Percentiles rank a stretch among this genome's conserved stretches.
Conservation (phyloP, 2,797 vertebrate genomes). For the Dendrocincla fuliginosa region DNA sequence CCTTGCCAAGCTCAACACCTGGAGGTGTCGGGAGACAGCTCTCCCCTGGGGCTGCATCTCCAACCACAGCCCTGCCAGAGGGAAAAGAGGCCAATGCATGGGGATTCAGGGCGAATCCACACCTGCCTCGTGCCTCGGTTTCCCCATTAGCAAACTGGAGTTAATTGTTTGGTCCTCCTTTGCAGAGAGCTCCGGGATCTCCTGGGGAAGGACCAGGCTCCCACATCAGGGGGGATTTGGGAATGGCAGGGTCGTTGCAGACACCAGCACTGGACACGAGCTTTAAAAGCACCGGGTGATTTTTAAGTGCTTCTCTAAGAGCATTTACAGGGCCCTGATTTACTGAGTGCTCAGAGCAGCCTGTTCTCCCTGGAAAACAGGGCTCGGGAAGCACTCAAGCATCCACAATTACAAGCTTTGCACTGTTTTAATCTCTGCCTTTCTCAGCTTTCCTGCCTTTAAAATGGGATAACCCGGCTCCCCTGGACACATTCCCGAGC, state of each 20-base stretch:
- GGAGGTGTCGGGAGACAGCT: neutral
- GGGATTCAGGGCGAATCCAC: neutral
- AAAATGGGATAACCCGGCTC: neutral
- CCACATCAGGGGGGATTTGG: fast-evolving
- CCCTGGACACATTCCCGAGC: neutral
- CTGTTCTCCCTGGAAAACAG: neutral
- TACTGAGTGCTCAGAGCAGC: constrained; percentile 20
- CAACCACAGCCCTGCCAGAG: neutral
- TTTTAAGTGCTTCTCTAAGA: constrained; percentile 10
- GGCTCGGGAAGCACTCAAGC: neutral
- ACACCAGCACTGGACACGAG: neutral
- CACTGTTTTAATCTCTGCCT: neutral
- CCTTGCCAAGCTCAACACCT: neutral
- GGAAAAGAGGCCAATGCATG: fast-evolving
- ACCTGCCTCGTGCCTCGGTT: neutral
- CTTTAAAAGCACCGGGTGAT: neutral
- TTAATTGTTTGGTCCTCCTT: neutral
- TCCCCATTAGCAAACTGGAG: neutral
- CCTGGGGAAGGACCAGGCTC: neutral
- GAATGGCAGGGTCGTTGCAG: neutral
- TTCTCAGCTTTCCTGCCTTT: neutral
- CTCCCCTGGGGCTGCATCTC: neutral
- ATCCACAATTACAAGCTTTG: neutral
- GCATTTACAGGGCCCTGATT: constrained; percentile 24
- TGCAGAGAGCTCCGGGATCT: neutral